Evolutionary conservation across 2,888 invertebrate species (phyloP).

Genomic region (Drosophila macrothrix): DNA sequence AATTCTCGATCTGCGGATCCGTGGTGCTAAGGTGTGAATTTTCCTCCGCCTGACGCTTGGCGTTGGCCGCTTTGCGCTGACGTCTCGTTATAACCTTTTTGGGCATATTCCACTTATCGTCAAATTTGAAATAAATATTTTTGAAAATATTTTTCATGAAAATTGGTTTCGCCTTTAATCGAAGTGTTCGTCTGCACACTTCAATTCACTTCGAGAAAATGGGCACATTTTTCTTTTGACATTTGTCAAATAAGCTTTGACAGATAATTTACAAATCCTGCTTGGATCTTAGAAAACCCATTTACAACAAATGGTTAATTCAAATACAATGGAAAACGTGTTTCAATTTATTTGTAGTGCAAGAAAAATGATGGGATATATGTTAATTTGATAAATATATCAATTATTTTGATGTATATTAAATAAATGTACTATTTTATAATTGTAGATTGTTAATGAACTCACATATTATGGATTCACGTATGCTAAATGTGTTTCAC

Average conservation of each 20-base stretch:
- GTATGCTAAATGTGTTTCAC: constrained; percentile 83
- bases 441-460: constrained; percentile 25
- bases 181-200: neutral
- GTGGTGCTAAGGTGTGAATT: neutral
- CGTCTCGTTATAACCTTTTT: constrained; percentile 67
- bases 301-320: neutral
- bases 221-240: neutral
- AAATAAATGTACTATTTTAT: neutral
- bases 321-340: neutral
- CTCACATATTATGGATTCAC: constrained; percentile 81
- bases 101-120: constrained; percentile 41
- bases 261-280: too few species aligned
- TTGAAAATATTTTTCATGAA: neutral
- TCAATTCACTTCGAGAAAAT: neutral
- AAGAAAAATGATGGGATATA: neutral
- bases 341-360: neutral
- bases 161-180: neutral
- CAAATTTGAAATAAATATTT: constrained; percentile 11
- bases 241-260: neutral
- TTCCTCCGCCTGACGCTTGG: neutral
- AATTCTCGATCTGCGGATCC: neutral
- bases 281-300: neutral
- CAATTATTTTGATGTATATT: neutral
- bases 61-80: constrained; percentile 63
- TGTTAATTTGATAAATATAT: neutral